These are phyloP conservation scores for Charina bottae DNA, from an alignment of 2,113 vertebrate species.

Conservation along the genomic window DNA sequence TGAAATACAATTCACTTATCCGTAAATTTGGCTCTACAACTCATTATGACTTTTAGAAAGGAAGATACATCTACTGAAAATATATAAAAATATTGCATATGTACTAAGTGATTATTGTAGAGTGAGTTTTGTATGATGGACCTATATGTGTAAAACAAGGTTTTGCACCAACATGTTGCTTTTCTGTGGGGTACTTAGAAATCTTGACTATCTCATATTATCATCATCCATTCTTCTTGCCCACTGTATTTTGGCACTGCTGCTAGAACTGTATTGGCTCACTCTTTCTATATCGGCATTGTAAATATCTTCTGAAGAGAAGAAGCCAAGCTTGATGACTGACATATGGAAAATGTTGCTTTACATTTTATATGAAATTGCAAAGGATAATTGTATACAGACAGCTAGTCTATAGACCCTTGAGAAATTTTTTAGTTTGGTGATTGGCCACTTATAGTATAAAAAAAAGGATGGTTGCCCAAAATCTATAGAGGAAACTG, in stretches of 20 bases:
- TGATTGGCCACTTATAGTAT: background rate
- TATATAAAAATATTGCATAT: constrained; percentile 7
- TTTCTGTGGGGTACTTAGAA: background rate
- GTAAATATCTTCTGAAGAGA: background rate
- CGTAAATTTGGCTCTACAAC: background rate
- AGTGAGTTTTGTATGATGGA: background rate
- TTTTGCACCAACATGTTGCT: background rate
- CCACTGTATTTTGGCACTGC: background rate
- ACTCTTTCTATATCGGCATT: background rate
- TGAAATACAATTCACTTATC: background rate
- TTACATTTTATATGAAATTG: background rate
- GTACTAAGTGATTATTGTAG: background rate
- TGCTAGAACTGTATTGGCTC: background rate
- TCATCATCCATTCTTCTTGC: background rate
- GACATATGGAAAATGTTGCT: background rate
- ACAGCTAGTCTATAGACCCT: background rate
- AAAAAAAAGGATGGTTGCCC: background rate
- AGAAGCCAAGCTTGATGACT: background rate
- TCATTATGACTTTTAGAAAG: constrained; percentile 4
- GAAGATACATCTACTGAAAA: background rate
- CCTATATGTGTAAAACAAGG: background rate
- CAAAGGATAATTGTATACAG: constrained; percentile 1
- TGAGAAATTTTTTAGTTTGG: background rate
- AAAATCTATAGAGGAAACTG: background rate
- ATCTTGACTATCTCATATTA: background rate